Evolutionary conservation across 2,797 vertebrate species (phyloP), one percentile per base, ranked within the genome.

Genomic region (Chanos chanos): DNA sequence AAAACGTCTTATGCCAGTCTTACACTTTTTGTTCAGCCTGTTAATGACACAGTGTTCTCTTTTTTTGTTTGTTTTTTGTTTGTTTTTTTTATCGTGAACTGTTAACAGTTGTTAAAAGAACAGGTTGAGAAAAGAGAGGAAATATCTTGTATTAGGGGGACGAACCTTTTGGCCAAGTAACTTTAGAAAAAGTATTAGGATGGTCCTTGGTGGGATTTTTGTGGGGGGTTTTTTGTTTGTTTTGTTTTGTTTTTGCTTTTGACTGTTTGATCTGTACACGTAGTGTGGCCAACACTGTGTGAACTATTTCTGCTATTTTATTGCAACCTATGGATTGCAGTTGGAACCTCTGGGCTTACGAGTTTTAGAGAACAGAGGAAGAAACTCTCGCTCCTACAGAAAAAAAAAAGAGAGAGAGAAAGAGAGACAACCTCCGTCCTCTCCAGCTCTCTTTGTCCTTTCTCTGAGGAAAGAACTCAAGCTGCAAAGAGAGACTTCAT

Each of bases 261-360:
- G 68, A 84, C 79, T 80, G 84, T 86, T 84, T 76, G 73, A 82
- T 74, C 74, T 76, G 69, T 55, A 56, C 52, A 72, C 74, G 85
- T 78, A 76, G 83, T 76, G 75, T 72, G 74, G 19, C 59, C 48
- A 56, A 82, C 77, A 83, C 85, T 85, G 83, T 89, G 86, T 83
- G 71, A 75, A 74, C 65, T 76, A 75, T 81, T 69, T 74, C 75
- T 73, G 80, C 83, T 77, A 69, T 85, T 86, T 52, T 86, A 91
- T 89, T 93, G 94, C 96, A 96, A 93, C 95, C 95, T 92, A 96
- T 98, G 90, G 95, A 95, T 94, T 94, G 94, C 94, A 90, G 89
- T 90, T 87, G 90, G 89, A 91, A 90, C 85, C 87, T 85, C 85
- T 88, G 91, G 93, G 91, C 84, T 71, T 64, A 84, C 87, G 66